Base-by-base conservation (phyloP, 35 echinoderm and acorn worm genomes). In the Lytechinus pictus region DNA sequence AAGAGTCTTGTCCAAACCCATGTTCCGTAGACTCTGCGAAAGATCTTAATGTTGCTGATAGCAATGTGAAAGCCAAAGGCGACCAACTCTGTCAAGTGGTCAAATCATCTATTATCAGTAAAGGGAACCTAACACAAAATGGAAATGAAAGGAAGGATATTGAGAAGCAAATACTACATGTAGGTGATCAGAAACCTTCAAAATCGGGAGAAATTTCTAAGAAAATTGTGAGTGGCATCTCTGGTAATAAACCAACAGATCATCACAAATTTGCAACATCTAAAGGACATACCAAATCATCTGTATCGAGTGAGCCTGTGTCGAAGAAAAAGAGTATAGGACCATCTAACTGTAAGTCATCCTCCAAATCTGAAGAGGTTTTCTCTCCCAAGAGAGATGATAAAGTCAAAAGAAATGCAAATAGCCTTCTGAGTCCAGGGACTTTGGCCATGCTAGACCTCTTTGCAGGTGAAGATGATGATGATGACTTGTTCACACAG, bases 381-480 rank as follows among this genome's bases (percentile, higher is more conserved):
- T 79, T 79, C 19, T 79, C 66, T 24, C 66, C 66, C 8, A 24
- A 79, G 66, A 79, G 66, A 14, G 66, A 79, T 24, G n/a, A 24
- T 1, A 24, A n/a, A 79, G 66, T 79, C 66, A 16, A 79, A 13
- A 95, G 27, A 79, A 86, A 54, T 93, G 92, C 51, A 16, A 57
- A 6, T 27, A 93, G 92, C 28, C 92, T 93, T 12, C 94, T 96
- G n/a, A 98, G 96, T 93, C 96, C 97, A 57, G 98, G 96, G 27
- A 98, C 98, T 16, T 9, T 99, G 72, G 98, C 95, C 27, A 96
- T 99, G 89, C 95, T 99, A 5, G 98, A 99, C 56, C 52, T 99
- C 51, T 92, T 99, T 89, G 98, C 96, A 16, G 97, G 97, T 54
- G 98, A 97, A 58, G 94, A 96, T 86, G 95, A 72, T 86, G 97